phyloP scores from a whole-genome alignment of 2,888 invertebrate species.

The Lycia hirtaria region DNA sequence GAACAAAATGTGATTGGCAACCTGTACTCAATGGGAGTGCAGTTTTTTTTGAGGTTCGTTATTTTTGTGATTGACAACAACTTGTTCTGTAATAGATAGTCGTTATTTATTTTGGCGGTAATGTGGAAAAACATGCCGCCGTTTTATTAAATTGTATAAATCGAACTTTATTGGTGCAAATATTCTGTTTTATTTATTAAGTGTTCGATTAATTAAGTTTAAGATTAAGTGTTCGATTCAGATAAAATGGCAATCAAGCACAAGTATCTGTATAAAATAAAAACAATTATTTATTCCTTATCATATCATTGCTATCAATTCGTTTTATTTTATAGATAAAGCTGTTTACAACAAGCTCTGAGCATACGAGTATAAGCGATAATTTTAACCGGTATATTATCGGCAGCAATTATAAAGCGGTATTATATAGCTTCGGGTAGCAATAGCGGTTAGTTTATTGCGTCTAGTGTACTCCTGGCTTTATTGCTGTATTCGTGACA shows the following conservation, averaged over 20 bases:
- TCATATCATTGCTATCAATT: not conserved
- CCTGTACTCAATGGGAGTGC: conserved; percentile 41
- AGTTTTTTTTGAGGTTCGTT: not conserved
- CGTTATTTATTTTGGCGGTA: no score
- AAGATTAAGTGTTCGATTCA: no score
- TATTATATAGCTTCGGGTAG: conserved; percentile 63
- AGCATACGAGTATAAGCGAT: conserved; percentile 35
- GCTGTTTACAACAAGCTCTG: conserved; percentile 34
- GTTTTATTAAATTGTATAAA: no score
- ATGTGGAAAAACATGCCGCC: no score
- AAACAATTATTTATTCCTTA: no score
- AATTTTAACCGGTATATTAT: conserved; percentile 49
- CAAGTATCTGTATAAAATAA: no score
- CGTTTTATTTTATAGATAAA: conserved; percentile 18
- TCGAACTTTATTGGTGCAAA: no score
- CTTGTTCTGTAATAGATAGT: not conserved
- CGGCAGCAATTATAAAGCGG: conserved; percentile 68
- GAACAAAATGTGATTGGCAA: conserved; percentile 54
- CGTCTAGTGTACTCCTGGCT: conserved; percentile 64
- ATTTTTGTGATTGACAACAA: not conserved
- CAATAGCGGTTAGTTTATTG: conserved; percentile 70
- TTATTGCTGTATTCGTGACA: conserved; percentile 60
- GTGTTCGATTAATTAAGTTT: no score
- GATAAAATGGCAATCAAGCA: no score
- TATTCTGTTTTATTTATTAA: no score